phyloP scores from a whole-genome alignment of 2,888 invertebrate genomes.

The Sabatieria punctata region DNA sequence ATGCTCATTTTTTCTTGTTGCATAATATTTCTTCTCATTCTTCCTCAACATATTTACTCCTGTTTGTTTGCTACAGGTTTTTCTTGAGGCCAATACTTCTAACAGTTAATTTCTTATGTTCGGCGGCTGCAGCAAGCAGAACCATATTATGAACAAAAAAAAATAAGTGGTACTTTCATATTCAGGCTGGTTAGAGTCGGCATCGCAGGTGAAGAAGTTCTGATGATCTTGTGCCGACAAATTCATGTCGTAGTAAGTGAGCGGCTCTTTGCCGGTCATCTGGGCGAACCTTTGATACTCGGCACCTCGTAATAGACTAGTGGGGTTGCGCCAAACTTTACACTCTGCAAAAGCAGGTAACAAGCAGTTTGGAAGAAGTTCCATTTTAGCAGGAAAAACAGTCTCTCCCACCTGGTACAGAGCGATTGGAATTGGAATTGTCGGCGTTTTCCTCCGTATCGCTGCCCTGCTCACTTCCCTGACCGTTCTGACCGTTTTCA shows the following conservation, averaged over 20 bases:
- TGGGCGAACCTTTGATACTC: slow-evolving; percentile 89
- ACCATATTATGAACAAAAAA: slow-evolving; percentile 2
- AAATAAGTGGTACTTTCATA: slow-evolving; percentile 49
- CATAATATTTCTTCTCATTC: too few relatives aligned
- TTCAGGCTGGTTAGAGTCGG: slow-evolving; percentile 65
- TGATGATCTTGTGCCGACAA: slow-evolving; percentile 96
- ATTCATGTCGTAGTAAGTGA: slow-evolving; percentile 98
- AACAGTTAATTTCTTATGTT: too few relatives aligned
- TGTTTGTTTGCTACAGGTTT: too few relatives aligned
- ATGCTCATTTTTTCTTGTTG: too few relatives aligned
- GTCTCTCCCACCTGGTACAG: slow-evolving; percentile 17
- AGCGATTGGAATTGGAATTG: slow-evolving; percentile 1
- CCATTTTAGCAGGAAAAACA: too few relatives aligned
- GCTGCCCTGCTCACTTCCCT: not conserved
- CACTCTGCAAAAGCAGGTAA: slow-evolving; percentile 58
- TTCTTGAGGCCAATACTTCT: not conserved
- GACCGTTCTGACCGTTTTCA: not conserved
- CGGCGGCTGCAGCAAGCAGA: not conserved
- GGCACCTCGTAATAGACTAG: slow-evolving; percentile 80
- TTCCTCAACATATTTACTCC: too few relatives aligned
- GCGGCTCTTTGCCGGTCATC: slow-evolving; percentile 74
- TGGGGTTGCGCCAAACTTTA: slow-evolving; percentile 89
- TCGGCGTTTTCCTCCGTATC: slow-evolving; percentile 1
- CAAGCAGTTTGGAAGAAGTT: too few relatives aligned
- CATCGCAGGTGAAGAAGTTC: slow-evolving; percentile 80